Conservation (phyloP, 1,140 invertebrate species). For the Pissodes strobi region DNA sequence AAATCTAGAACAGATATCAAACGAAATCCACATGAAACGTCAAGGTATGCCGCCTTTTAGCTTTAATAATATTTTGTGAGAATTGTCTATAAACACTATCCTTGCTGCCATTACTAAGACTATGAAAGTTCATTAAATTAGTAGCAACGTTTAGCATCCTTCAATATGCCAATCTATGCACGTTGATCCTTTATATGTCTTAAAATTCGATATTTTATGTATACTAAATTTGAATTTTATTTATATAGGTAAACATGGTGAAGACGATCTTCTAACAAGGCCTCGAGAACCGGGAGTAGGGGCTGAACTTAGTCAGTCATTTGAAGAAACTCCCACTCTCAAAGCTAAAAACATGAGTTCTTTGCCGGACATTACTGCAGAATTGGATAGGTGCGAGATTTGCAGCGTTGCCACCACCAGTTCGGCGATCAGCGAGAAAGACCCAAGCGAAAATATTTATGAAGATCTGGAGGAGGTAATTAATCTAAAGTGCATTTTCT, state of each 20-base stretch:
- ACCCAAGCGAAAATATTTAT: conserved; percentile 52
- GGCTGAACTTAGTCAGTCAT: conserved; percentile 66
- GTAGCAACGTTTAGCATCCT: too few relatives aligned
- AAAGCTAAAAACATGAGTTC: conserved; percentile 26
- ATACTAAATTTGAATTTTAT: too few relatives aligned
- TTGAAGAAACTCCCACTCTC: conserved; percentile 30
- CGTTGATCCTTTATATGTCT: too few relatives aligned
- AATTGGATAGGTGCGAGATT: conserved; percentile 51
- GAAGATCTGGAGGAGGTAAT: conserved; percentile 43
- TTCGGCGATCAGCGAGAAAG: conserved; percentile 56
- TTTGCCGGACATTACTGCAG: conserved; percentile 49
- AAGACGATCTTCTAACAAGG: conserved; percentile 60
- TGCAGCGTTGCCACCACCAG: conserved; percentile 44
- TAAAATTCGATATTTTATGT: too few relatives aligned
- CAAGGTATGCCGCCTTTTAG: conserved; percentile 40
- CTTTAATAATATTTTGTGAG: too few relatives aligned
- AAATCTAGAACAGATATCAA: conserved; percentile 88
- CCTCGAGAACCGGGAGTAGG: conserved; percentile 89
- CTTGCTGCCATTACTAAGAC: too few relatives aligned
- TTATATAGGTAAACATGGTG: conserved; percentile 50
- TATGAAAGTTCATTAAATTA: too few relatives aligned
- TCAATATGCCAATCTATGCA: too few relatives aligned
- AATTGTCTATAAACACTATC: too few relatives aligned
- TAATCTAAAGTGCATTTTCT: background rate
- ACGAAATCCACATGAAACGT: conserved; percentile 86